Base-by-base conservation (phyloP, 2,888 invertebrate species). In the Diaperis boleti region DNA sequence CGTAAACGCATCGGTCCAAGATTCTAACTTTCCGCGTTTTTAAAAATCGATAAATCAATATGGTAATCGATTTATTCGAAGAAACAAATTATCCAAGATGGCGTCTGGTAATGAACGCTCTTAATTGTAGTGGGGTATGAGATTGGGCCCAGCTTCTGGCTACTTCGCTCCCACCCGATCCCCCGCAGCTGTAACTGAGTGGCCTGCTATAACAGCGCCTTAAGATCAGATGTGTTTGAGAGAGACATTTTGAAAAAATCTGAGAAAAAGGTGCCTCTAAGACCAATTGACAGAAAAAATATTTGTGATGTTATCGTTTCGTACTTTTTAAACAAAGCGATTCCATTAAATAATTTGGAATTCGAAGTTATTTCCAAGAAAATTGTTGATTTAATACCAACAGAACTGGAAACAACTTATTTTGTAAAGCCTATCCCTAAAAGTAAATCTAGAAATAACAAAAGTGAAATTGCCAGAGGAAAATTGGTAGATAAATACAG, bases 401-500 rank as follows among this genome's bases (percentile, higher is more conserved):
- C 3, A 22, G 22, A 22, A 22, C 3, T 5, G 7, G 7, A 22
- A 22, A 22, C 22, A 5, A 22, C 22, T 5, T 22, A 22, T 22
- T 22, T 22, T 22, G 7, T 22, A 3, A 7, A 22, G 4, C 22
- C 22, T 22, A 7, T 22, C 3, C 7, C 22, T 7, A 22, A 22
- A 22, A 22, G 7, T 5, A 3, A 22, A 5, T 22, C 22, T 3
- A 5, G 3, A 7, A 7, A 3, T 7, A 15, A 15, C 1, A 42
- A 42, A 42, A 8, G 17, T 1, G 15, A 11, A 3, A 42, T 11
- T 10, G 17, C 42, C 1, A 42, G 14, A 15, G 42, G 42, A 2
- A 42, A 42, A 20, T 14, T 42, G 1, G 20, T 42, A n/a, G 42
- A 42, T 17, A 42, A 42, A 20, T 15, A 15, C 11, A 15, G 42